phyloP scores from a whole-genome alignment of 92 coral and sea anemone genomes.

The Parazoanthus atlanticus region DNA sequence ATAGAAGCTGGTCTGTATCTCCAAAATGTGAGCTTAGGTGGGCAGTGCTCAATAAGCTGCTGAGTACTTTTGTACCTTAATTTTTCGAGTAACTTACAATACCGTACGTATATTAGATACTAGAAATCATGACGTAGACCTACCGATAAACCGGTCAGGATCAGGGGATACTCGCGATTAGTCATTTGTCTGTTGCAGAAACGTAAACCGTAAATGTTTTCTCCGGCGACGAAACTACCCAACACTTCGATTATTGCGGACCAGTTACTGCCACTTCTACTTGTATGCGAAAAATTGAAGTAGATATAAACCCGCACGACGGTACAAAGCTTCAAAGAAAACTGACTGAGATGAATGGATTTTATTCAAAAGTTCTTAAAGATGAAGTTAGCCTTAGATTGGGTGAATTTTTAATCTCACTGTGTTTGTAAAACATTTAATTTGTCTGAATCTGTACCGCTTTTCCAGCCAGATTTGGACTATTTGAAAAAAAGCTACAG shows the following conservation, averaged over 20 bases:
- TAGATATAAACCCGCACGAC: not conserved
- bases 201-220: not conserved
- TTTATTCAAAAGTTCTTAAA: not conserved
- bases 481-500: not conserved
- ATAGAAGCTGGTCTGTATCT: not conserved
- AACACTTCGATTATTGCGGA: not conserved
- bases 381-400: not conserved
- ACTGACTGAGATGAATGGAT: not conserved
- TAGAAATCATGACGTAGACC: not conserved
- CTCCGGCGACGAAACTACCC: not conserved
- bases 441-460: not conserved
- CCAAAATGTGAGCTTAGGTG: not conserved
- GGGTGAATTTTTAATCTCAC: not conserved
- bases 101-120: not conserved
- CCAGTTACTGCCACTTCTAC: not conserved
- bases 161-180: not conserved
- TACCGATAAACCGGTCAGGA: not conserved
- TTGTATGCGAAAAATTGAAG: not conserved
- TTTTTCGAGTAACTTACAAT: not conserved
- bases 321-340: not conserved
- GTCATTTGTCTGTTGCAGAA: not conserved
- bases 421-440: not conserved
- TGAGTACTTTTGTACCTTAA: not conserved
- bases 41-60: not conserved
- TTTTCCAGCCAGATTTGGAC: not conserved